phyloP scores from a whole-genome alignment of 2,888 invertebrate genomes.

The Athalia cordata region DNA sequence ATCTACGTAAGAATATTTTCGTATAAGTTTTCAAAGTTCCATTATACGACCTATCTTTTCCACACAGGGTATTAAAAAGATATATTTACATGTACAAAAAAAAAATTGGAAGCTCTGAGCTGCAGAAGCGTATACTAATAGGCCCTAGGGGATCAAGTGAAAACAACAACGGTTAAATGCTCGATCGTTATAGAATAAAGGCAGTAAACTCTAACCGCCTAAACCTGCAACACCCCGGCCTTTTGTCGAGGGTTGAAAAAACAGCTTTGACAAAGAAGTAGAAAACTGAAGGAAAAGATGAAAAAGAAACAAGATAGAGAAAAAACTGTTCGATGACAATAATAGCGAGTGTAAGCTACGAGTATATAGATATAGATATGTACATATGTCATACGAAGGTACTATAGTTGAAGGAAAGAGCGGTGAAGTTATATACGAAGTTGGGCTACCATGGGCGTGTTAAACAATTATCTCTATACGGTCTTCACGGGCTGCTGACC shows the following conservation, averaged over 20 bases:
- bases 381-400: no score
- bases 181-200: slow-evolving; percentile 5
- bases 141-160: slow-evolving; percentile 30
- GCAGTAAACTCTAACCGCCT: neutral
- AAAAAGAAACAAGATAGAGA: neutral
- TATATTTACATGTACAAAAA: neutral
- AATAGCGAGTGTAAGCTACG: no score
- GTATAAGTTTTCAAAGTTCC: no score
- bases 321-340: neutral
- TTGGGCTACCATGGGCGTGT: slow-evolving; percentile 15
- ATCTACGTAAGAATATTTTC: no score
- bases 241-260: slow-evolving; percentile 1
- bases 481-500: slow-evolving; percentile 13
- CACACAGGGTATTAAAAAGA: no score
- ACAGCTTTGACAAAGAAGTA: neutral
- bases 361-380: no score
- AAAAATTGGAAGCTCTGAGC: neutral
- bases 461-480: slow-evolving; percentile 37
- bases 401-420: neutral
- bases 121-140: neutral
- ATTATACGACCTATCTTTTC: no score
- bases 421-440: neutral
- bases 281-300: neutral
- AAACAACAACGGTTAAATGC: slow-evolving; percentile 25
- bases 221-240: no score